A percentile compares a stretch with the other conserved stretches of the same genome.
phyloP scores from a whole-genome alignment of 2,113 vertebrate genomes.

The Anoura caudifer region DNA sequence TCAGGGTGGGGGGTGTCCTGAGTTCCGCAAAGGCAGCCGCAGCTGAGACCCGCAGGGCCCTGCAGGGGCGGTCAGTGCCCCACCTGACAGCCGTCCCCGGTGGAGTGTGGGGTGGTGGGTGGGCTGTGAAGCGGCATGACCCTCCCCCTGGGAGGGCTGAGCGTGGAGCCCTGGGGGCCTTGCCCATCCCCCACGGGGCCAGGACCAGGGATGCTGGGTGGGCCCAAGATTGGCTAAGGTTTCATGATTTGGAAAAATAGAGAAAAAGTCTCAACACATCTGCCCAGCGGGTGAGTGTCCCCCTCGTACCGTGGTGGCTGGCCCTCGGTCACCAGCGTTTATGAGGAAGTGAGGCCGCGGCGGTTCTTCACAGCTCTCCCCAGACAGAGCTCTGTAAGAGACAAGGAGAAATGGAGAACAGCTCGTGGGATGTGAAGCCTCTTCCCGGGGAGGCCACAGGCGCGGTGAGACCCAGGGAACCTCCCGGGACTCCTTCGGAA shows the following conservation, averaged over 20 bases:
- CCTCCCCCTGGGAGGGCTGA: not conserved
- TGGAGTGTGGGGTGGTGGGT: too few relatives aligned
- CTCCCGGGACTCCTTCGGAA: not conserved
- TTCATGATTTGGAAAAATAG: not conserved
- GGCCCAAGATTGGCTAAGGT: not conserved
- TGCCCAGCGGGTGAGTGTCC: rapidly evolving
- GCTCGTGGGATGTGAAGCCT: not conserved
- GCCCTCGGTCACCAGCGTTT: constrained; percentile 42
- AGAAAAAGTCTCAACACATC: not conserved
- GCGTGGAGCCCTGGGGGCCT: constrained; percentile 58
- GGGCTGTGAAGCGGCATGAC: constrained; percentile 68
- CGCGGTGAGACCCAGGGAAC: rapidly evolving
- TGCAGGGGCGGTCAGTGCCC: not conserved
- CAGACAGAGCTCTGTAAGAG: not conserved
- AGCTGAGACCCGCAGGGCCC: not conserved
- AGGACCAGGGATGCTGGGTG: not conserved
- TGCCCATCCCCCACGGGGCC: not conserved
- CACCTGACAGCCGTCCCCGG: not conserved
- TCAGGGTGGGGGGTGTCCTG: not conserved
- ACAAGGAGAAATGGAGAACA: not conserved
- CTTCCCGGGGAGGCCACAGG: rapidly evolving
- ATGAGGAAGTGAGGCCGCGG: constrained; percentile 42
- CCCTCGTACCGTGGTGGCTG: not conserved
- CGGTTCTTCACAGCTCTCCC: constrained; percentile 50
- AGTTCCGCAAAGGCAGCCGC: not conserved